Conservation (phyloP, 1,140 invertebrate species). For the Campoletis sonorensis region DNA sequence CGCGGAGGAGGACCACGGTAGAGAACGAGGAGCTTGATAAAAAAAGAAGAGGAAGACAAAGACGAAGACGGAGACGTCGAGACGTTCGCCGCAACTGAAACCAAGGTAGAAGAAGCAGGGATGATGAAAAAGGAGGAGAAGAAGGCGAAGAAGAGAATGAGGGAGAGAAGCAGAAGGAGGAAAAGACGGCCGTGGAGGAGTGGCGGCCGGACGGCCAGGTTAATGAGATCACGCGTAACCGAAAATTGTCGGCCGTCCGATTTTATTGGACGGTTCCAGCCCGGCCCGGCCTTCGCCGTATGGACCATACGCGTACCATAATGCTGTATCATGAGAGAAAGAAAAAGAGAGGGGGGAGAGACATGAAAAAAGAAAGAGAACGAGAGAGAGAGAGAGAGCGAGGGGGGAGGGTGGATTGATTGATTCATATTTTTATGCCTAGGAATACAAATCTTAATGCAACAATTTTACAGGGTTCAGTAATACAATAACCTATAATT, state of each 20-base stretch:
- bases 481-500: too few relatives aligned
- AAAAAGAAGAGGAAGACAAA: constrained; percentile 23
- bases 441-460: too few relatives aligned
- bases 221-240: constrained; percentile 77
- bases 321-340: constrained; percentile 33
- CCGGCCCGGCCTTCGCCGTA: constrained; percentile 46
- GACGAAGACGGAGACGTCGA: constrained; percentile 21
- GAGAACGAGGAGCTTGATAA: constrained; percentile 46
- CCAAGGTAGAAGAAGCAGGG: constrained; percentile 3
- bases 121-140: constrained; percentile 19
- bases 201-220: constrained; percentile 60
- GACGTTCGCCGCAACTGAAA: constrained; percentile 21
- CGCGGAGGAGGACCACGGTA: constrained; percentile 21
- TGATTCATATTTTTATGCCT: too few relatives aligned
- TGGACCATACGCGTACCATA: constrained; percentile 56
- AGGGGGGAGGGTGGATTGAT: too few relatives aligned
- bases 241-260: constrained; percentile 73
- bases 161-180: constrained; percentile 4
- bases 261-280: constrained; percentile 69
- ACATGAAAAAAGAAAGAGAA: too few relatives aligned
- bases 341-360: neutral
- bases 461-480: too few relatives aligned
- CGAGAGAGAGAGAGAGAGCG: neutral
- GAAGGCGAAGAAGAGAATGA: constrained; percentile 8
- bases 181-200: constrained; percentile 34